Conservation (phyloP, 1,140 invertebrate species). For the Mesaphorura yosii region DNA sequence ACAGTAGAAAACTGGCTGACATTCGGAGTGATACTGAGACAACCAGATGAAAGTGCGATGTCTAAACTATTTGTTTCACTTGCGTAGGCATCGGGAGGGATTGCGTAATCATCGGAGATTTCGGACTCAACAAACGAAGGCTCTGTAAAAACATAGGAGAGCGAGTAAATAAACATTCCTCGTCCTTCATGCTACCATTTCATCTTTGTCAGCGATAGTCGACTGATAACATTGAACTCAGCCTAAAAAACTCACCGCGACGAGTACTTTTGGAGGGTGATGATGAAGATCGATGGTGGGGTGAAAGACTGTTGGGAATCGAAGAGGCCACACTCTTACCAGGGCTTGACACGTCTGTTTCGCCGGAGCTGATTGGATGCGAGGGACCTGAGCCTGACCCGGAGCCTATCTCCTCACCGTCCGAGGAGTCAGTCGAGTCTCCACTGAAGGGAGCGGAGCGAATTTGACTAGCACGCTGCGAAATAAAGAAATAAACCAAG, state of each 20-base stretch:
- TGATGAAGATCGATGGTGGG: conserved; percentile 27
- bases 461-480: conserved; percentile 81
- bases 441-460: conserved; percentile 87
- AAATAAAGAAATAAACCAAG: too few species aligned
- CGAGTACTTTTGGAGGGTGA: conserved; percentile 31
- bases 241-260: conserved; percentile 20
- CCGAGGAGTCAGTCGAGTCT: conserved; percentile 86
- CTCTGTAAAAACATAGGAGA: conserved; percentile 48
- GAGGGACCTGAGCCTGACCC: conserved; percentile 29
- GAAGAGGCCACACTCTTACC: conserved; percentile 29
- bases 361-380: conserved; percentile 31
- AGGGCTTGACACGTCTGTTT: conserved; percentile 30
- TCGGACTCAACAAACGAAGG: conserved; percentile 85
- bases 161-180: too few species aligned
- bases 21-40: conserved; percentile 43
- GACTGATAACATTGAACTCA: background rate
- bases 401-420: conserved; percentile 54
- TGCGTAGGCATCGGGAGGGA: conserved; percentile 81
- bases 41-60: conserved; percentile 53
- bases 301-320: conserved; percentile 32
- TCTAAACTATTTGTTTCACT: conserved; percentile 56
- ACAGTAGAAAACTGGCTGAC: too few species aligned
- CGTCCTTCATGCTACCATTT: too few species aligned
- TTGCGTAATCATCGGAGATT: conserved; percentile 88
- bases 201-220: background rate